These are phyloP conservation scores for Pungitius pungitius DNA, from an alignment of 2,113 vertebrate species.

Conservation along the genomic window DNA sequence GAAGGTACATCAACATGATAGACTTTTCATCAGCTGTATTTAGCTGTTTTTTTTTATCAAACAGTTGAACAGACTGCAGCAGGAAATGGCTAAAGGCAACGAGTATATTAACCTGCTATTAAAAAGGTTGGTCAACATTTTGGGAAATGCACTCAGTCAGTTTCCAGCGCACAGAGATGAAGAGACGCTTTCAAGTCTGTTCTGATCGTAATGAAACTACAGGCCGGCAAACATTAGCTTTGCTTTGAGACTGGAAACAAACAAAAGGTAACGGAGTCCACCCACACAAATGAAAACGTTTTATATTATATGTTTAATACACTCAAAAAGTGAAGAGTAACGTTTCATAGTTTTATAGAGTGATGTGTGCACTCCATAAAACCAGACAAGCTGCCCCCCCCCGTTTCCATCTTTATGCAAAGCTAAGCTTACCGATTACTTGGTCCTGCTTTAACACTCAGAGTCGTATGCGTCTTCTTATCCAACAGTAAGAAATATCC, in stretches of 20 bases:
- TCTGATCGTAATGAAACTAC: background rate
- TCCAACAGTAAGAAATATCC: background rate
- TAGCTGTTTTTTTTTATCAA: background rate
- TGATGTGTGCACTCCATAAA: background rate
- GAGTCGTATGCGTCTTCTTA: background rate
- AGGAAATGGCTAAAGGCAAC: background rate
- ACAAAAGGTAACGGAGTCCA: background rate
- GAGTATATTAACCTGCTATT: background rate
- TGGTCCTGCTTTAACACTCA: background rate
- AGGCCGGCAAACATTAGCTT: background rate
- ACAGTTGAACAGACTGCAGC: background rate
- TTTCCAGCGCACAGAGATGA: background rate
- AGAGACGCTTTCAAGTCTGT: background rate
- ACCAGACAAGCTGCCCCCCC: background rate
- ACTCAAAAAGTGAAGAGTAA: background rate
- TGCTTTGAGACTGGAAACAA: background rate
- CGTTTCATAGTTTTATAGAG: background rate
- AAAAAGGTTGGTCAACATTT: background rate
- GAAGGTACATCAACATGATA: background rate
- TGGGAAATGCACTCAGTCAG: background rate
- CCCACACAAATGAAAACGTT: background rate
- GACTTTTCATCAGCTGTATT: background rate
- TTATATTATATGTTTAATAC: conserved; percentile 1
- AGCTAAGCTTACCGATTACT: background rate
- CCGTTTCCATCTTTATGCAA: background rate